phyloP scores from a whole-genome alignment of 30 jellyfish, hydroid and myxozoan species.

The Clytia hemisphaerica region DNA sequence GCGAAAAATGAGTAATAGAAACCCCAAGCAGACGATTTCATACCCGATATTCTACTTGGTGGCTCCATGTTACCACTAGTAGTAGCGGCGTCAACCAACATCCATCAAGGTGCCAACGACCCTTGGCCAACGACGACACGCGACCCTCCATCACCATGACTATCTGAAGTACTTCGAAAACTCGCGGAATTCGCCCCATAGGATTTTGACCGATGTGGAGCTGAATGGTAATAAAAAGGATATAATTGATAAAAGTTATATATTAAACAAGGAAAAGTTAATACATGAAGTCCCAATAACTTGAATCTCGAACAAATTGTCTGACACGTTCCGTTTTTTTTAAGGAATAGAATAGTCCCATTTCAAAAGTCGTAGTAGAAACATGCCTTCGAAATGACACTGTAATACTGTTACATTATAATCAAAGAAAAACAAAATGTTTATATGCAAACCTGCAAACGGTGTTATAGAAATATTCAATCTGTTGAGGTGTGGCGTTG shows the following conservation, averaged over 20 bases:
- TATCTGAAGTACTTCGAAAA: conserved; percentile 40
- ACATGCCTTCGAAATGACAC: background rate
- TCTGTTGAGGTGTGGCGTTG: conserved; percentile 73
- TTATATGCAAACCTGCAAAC: conserved; percentile 43
- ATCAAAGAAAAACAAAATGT: background rate
- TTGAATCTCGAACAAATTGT: background rate
- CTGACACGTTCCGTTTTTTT: background rate
- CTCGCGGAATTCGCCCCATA: conserved; percentile 65
- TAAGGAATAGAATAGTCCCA: background rate
- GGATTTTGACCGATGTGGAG: conserved; percentile 39
- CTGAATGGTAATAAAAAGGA: too few species aligned
- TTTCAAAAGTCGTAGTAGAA: background rate
- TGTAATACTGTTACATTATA: background rate
- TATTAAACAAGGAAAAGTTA: too few species aligned
- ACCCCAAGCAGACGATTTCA: too few species aligned
- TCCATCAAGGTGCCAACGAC: too few species aligned
- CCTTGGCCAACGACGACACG: too few species aligned
- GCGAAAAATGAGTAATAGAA: background rate
- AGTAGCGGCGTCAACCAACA: too few species aligned
- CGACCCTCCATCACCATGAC: background rate
- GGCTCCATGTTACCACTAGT: too few species aligned
- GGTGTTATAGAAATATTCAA: conserved; percentile 46
- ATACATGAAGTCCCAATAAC: too few species aligned
- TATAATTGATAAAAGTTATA: too few species aligned
- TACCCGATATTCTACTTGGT: too few species aligned